These are phyloP conservation scores for Arge pagana DNA, from an alignment of 2,888 invertebrate genomes.

Conservation along the genomic window DNA sequence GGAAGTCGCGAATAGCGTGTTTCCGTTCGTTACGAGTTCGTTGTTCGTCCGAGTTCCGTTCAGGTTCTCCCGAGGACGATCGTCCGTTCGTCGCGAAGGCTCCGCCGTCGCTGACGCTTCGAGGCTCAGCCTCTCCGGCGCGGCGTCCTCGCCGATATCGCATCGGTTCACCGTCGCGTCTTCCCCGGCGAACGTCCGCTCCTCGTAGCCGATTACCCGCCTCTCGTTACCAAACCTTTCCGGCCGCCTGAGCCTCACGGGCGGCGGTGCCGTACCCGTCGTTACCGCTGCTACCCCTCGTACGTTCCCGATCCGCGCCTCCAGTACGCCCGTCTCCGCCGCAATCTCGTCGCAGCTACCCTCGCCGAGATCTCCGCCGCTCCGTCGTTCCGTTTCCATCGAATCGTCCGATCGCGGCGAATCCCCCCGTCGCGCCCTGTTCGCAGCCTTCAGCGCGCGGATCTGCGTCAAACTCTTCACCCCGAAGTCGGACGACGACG, in stretches of 20 bases:
- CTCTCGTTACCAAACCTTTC: no score
- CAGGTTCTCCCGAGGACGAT: neutral
- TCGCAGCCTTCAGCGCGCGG: neutral
- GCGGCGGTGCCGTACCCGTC: constrained; percentile 11
- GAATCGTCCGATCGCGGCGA: no score
- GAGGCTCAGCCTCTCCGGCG: constrained; percentile 7
- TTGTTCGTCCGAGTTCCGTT: neutral
- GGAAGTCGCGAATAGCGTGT: no score
- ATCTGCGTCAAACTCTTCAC: neutral
- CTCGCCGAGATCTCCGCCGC: constrained; percentile 1
- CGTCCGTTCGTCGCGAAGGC: neutral
- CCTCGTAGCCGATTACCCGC: no score
- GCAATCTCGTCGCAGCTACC: neutral
- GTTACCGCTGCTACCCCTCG: constrained; percentile 1
- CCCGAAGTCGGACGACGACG: neutral
- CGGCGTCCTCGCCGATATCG: no score
- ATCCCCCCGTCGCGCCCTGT: no score
- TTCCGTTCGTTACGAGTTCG: neutral
- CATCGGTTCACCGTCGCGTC: no score
- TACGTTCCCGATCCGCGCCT: no score
- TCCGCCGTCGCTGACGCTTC: constrained; percentile 2
- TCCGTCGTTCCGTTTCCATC: neutral
- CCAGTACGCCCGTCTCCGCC: constrained; percentile 5
- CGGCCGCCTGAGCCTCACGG: constrained; percentile 27
- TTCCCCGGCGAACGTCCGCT: no score